Evolutionary conservation across 2,797 vertebrate genomes (phyloP).

Genomic region (Rousettus madagascariensis): DNA sequence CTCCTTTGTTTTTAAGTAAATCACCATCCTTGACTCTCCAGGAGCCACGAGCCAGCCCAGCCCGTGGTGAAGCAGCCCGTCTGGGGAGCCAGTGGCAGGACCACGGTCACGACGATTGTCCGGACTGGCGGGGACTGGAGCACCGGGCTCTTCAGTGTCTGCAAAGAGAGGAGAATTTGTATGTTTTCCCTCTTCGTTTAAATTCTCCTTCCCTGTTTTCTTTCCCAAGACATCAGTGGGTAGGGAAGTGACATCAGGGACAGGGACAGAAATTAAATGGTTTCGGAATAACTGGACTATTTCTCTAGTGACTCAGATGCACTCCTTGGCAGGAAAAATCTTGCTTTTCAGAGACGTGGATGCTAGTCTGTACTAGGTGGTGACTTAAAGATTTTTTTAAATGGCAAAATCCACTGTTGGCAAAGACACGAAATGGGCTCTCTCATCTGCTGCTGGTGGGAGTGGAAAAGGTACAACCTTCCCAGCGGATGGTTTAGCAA

Average conservation of each 20-base stretch:
- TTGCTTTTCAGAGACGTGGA: constrained; percentile 41
- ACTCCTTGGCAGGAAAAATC: background rate
- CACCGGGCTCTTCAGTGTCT: constrained; percentile 87
- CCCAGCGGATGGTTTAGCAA: background rate
- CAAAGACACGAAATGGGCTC: background rate
- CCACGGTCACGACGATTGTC: constrained; percentile 86
- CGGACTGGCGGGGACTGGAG: constrained; percentile 89
- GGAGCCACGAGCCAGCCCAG: background rate
- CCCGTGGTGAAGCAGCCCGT: constrained; percentile 84
- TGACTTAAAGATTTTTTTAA: constrained; percentile 5
- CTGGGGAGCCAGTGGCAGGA: constrained; percentile 83
- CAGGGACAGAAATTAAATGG: constrained; percentile 4
- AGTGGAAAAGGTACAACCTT: background rate
- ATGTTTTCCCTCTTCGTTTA: constrained; percentile 38
- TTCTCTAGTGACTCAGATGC: background rate
- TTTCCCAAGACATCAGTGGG: background rate
- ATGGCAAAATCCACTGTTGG: background rate
- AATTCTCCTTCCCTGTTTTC: background rate
- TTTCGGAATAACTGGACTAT: background rate
- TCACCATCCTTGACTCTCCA: background rate
- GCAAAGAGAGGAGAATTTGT: constrained; percentile 88
- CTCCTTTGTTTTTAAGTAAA: constrained; percentile 14
- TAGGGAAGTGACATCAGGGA: background rate
- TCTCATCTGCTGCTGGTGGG: background rate
- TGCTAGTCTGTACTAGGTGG: constrained; percentile 12